phyloP scores from a whole-genome alignment of 1,140 invertebrate genomes.

The Pseudachorutes palmiensis region DNA sequence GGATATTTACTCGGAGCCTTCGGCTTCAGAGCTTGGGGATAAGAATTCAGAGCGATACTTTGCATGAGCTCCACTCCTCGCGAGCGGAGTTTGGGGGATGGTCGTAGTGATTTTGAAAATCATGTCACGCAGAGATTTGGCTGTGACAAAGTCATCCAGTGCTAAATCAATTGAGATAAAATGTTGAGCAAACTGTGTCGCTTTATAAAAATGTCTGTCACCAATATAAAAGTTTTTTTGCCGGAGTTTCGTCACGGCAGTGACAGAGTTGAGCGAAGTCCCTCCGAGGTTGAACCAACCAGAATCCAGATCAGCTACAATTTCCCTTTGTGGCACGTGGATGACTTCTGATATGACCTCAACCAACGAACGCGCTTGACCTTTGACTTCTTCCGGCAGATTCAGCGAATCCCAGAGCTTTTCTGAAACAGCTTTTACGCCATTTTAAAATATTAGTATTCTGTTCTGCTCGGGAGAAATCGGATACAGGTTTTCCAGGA shows the following conservation, averaged over 20 bases:
- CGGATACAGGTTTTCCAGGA: too few relatives aligned
- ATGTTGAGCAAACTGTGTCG: not conserved
- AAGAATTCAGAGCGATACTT: constrained; percentile 44
- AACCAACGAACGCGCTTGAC: constrained; percentile 54
- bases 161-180: not conserved
- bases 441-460: constrained; percentile 7
- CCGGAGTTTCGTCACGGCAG: constrained; percentile 58
- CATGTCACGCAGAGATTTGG: constrained; percentile 59
- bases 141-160: constrained; percentile 69
- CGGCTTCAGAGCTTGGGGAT: constrained; percentile 53
- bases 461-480: too few relatives aligned
- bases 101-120: constrained; percentile 46
- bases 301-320: constrained; percentile 44
- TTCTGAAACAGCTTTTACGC: not conserved
- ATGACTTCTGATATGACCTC: constrained; percentile 32
- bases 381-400: constrained; percentile 50
- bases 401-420: constrained; percentile 18
- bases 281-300: constrained; percentile 79
- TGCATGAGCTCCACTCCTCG: not conserved
- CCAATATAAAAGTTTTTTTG: constrained; percentile 14
- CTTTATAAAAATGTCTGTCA: not conserved
- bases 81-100: too few relatives aligned
- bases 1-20: constrained; percentile 48
- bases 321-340: constrained; percentile 22
- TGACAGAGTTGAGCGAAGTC: constrained; percentile 76